Conservation (phyloP, 2,113 vertebrate species). For the Sprattus sprattus region DNA sequence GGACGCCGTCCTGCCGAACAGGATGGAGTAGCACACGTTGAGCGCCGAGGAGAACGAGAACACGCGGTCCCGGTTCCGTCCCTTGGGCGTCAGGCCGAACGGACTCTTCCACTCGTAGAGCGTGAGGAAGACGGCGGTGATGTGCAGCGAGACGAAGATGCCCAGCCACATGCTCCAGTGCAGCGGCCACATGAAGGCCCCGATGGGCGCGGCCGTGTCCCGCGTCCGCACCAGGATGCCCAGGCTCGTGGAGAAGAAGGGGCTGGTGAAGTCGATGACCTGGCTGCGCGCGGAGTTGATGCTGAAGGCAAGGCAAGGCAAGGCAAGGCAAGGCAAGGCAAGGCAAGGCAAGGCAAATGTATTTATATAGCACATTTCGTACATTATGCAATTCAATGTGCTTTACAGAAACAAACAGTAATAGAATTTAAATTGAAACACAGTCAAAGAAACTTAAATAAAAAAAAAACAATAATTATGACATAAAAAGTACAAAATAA, state of each 20-base stretch:
- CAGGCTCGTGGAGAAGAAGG: constrained; percentile 97
- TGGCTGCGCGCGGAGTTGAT: constrained; percentile 91
- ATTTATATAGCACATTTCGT: too few species aligned
- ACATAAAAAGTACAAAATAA: too few species aligned
- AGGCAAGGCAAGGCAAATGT: too few species aligned
- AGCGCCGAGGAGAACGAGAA: constrained; percentile 98
- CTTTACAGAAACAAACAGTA: too few species aligned
- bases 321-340: too few species aligned
- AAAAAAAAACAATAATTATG: too few species aligned
- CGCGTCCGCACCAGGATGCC: constrained; percentile 90
- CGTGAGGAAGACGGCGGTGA: constrained; percentile 91
- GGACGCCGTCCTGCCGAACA: constrained; percentile 90
- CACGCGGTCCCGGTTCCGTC: constrained; percentile 84
- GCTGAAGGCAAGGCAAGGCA: too few species aligned
- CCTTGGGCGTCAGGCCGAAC: constrained; percentile 91
- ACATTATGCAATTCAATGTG: too few species aligned
- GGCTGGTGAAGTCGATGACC: constrained; percentile 94
- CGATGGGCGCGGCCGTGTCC: constrained; percentile 87
- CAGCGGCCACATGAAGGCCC: constrained; percentile 95
- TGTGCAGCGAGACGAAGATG: constrained; percentile 88
- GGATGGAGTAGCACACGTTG: constrained; percentile 95
- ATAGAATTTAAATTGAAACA: too few species aligned
- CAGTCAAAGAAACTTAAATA: too few species aligned
- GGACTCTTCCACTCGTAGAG: constrained; percentile 97
- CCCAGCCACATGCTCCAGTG: constrained; percentile 99